Conservation (phyloP, 2,113 vertebrate genomes). For the Macrotis lagotis region DNA sequence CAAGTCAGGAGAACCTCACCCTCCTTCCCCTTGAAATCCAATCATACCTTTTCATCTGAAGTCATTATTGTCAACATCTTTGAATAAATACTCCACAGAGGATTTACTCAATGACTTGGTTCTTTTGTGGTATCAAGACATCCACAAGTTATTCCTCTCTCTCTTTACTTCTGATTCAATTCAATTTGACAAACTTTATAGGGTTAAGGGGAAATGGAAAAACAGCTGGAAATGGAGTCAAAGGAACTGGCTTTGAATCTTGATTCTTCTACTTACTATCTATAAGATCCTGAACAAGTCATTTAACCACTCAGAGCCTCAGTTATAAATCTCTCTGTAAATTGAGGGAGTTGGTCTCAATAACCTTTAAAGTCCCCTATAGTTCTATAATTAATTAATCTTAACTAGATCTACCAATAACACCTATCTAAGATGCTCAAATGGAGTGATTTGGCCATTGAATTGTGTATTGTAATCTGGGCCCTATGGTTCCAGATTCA, state of each 20-base stretch:
- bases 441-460: background rate
- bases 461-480: background rate
- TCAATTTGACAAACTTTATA: background rate
- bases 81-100: background rate
- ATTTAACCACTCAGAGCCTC: background rate
- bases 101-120: background rate
- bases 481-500: background rate
- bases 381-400: background rate
- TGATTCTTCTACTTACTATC: background rate
- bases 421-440: background rate
- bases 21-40: background rate
- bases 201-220: background rate
- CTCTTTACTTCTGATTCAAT: background rate
- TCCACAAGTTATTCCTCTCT: background rate
- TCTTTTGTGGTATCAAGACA: background rate
- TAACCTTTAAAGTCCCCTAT: background rate
- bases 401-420: background rate
- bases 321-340: background rate
- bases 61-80: background rate
- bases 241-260: background rate
- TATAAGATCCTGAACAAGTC: background rate
- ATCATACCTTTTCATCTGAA: background rate
- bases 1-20: background rate
- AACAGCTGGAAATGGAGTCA: background rate
- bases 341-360: background rate